Evolutionary conservation across 2,888 invertebrate species (phyloP).

Genomic region (Thymelicus sylvestris): DNA sequence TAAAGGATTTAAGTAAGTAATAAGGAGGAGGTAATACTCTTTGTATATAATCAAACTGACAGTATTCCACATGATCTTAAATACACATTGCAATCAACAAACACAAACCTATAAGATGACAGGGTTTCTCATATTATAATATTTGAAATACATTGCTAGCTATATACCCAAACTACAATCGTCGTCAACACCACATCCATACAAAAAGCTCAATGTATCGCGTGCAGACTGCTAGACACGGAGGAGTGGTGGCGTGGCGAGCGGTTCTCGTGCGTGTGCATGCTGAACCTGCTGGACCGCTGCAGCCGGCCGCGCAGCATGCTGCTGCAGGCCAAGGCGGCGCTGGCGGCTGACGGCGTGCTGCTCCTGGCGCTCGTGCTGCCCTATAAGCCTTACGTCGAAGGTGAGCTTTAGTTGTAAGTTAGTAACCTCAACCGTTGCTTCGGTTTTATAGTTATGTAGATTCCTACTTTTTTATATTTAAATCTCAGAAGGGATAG

Average conservation of each 20-base stretch:
- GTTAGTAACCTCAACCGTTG: too few species aligned
- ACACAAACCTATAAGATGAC: too few species aligned
- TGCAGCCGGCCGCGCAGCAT: constrained; percentile 94
- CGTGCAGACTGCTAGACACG: constrained; percentile 87
- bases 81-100: too few species aligned
- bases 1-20: constrained; percentile 90
- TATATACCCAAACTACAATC: too few species aligned
- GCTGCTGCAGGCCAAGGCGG: constrained; percentile 89
- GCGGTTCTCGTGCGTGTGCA: constrained; percentile 92
- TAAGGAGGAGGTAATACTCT: constrained; percentile 40
- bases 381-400: constrained; percentile 97
- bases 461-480: too few species aligned
- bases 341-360: constrained; percentile 89
- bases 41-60: too few species aligned
- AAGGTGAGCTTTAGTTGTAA: constrained; percentile 83
- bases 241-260: constrained; percentile 87
- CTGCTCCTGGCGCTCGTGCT: constrained; percentile 95
- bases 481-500: too few species aligned
- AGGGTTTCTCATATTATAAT: too few species aligned
- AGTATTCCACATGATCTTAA: too few species aligned
- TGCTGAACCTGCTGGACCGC: constrained; percentile 97
- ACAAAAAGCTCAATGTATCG: neutral
- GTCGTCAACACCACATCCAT: too few species aligned
- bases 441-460: too few species aligned
- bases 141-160: too few species aligned